Conservation (phyloP, 2,888 invertebrate species). For the Urechis unicinctus region DNA sequence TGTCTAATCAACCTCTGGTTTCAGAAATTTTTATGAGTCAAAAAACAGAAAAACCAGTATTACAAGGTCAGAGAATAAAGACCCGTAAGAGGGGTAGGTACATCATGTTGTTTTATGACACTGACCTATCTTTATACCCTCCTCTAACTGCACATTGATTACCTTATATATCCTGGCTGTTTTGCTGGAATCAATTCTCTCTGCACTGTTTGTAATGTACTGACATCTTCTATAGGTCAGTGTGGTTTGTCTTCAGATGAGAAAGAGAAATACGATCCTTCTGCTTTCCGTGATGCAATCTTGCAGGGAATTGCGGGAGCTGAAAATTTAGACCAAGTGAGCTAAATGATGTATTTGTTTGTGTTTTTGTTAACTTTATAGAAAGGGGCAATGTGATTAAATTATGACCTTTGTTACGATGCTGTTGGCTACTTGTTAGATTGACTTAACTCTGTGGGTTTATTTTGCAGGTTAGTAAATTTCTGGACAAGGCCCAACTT, state of each 20-base stretch:
- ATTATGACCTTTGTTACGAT: no score
- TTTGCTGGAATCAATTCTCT: no score
- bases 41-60: conserved; percentile 99
- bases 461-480: conserved; percentile 73
- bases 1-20: no score
- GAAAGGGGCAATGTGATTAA: no score
- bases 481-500: conserved; percentile 87
- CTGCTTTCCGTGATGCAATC: conserved; percentile 95
- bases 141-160: no score
- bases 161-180: no score
- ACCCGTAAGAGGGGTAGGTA: conserved; percentile 98
- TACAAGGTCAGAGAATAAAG: conserved; percentile 99
- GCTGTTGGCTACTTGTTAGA: no score
- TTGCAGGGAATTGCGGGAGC: conserved; percentile 91
- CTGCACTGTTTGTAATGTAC: no score
- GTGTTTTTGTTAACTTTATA: no score
- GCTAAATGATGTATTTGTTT: not conserved
- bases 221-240: no score
- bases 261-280: conserved; percentile 98
- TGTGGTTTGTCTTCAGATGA: conserved; percentile 78
- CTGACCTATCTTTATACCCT: conserved; percentile 1
- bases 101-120: not conserved
- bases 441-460: not conserved
- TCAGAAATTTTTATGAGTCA: conserved; percentile 99
- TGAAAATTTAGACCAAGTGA: conserved; percentile 75